Conservation (phyloP, 2,113 vertebrate genomes). For the Alethe castanea region DNA sequence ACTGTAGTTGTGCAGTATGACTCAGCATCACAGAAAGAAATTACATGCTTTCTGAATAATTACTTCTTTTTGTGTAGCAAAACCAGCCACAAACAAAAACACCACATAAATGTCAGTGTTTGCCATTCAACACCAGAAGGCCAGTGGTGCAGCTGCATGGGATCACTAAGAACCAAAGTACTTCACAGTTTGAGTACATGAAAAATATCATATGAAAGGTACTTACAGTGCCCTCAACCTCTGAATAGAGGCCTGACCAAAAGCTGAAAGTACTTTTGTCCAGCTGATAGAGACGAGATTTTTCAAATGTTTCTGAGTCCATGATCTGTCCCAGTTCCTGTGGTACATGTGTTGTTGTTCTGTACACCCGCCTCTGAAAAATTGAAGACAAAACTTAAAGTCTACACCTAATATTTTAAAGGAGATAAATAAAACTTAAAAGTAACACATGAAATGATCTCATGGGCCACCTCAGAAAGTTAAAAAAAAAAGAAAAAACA, state of each 20-base stretch:
- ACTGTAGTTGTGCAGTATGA: background rate
- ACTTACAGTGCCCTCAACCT: conserved; percentile 93
- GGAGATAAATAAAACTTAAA: background rate
- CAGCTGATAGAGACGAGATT: conserved; percentile 95
- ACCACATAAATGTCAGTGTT: background rate
- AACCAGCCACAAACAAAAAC: background rate
- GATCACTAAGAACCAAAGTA: background rate
- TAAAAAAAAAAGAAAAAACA: background rate
- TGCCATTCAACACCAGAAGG: fast-evolving
- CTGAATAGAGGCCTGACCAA: conserved; percentile 97
- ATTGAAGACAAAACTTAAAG: background rate
- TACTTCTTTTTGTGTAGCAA: background rate
- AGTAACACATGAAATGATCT: background rate
- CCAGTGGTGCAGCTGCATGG: background rate
- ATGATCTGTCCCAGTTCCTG: conserved; percentile 92
- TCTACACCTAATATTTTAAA: background rate
- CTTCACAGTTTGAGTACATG: background rate
- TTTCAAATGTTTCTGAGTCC: conserved; percentile 96
- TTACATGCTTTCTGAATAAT: background rate
- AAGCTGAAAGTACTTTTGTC: conserved; percentile 99
- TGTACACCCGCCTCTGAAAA: conserved; percentile 88
- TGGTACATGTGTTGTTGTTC: conserved; percentile 87
- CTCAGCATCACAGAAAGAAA: background rate
- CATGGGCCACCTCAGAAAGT: background rate
- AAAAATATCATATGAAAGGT: background rate